phyloP scores from a whole-genome alignment of 2,888 invertebrate genomes.

The Andrena camellia region DNA sequence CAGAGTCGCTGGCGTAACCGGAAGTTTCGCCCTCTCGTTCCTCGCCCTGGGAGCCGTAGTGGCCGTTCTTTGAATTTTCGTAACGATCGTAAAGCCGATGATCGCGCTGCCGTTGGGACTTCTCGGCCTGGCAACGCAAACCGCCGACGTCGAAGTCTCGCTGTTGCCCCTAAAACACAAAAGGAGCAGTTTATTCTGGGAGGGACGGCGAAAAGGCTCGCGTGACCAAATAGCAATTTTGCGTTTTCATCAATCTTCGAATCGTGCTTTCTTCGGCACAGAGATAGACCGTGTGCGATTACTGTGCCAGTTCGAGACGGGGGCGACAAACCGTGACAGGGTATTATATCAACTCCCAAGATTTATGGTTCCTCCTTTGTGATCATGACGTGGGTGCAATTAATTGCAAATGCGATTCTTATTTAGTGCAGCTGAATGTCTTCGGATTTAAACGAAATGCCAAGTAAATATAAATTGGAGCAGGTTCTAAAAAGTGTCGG shows the following conservation, averaged over 20 bases:
- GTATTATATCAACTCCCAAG: slow-evolving; percentile 21
- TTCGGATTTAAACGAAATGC: no score
- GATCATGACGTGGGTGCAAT: not conserved
- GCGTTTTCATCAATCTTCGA: slow-evolving; percentile 50
- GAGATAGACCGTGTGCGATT: slow-evolving; percentile 25
- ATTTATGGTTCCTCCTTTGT: slow-evolving; percentile 2
- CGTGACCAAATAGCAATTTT: slow-evolving; percentile 64
- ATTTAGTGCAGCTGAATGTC: not conserved
- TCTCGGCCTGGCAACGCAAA: slow-evolving; percentile 68
- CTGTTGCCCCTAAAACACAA: slow-evolving; percentile 61
- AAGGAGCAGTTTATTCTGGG: slow-evolving; percentile 21
- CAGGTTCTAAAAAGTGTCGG: no score
- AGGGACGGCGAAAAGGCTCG: slow-evolving; percentile 45
- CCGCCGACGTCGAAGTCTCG: slow-evolving; percentile 74
- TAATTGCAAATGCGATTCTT: not conserved
- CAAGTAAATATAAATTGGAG: no score
- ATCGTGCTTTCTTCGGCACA: slow-evolving; percentile 29
- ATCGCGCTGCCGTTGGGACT: slow-evolving; percentile 53
- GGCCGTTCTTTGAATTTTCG: slow-evolving; percentile 62
- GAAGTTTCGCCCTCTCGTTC: slow-evolving; percentile 88
- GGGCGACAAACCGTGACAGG: slow-evolving; percentile 31
- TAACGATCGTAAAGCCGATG: slow-evolving; percentile 83
- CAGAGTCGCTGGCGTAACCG: slow-evolving; percentile 93
- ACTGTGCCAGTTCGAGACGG: slow-evolving; percentile 53
- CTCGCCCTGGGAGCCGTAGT: slow-evolving; percentile 73